phyloP scores from a whole-genome alignment of 2,888 invertebrate genomes.

The Thymelicus lineola region DNA sequence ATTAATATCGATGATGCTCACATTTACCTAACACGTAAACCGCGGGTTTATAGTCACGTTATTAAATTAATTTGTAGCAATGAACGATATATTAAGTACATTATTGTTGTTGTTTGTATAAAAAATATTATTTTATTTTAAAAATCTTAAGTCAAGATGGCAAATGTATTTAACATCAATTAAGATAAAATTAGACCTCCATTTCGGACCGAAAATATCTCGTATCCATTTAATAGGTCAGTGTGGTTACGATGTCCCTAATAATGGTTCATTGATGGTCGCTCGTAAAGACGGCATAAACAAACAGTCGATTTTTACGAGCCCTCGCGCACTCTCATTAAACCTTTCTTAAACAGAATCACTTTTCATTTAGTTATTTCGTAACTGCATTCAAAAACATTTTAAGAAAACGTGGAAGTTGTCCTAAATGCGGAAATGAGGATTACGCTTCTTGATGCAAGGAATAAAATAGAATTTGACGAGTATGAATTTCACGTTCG shows the following conservation, averaged over 20 bases:
- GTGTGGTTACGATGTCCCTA: constrained; percentile 40
- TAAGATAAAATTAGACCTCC: neutral
- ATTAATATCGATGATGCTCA: too few relatives aligned
- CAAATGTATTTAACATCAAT: too few relatives aligned
- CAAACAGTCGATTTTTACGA: constrained; percentile 39
- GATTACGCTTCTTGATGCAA: too few relatives aligned
- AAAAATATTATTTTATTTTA: too few relatives aligned
- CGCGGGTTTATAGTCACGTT: too few relatives aligned
- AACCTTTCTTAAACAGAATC: constrained; percentile 18
- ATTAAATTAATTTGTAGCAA: too few relatives aligned
- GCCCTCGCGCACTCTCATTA: constrained; percentile 9
- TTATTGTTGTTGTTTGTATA: too few relatives aligned
- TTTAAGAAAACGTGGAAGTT: neutral
- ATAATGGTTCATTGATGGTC: constrained; percentile 43
- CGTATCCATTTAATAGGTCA: constrained; percentile 33
- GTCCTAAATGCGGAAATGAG: neutral
- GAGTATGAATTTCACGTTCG: too few relatives aligned
- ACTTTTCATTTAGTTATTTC: constrained; percentile 9
- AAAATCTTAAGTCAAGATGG: too few relatives aligned
- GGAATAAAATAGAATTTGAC: too few relatives aligned
- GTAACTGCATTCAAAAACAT: constrained; percentile 4
- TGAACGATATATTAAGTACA: too few relatives aligned
- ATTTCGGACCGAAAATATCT: neutral
- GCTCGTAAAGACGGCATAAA: constrained; percentile 42
- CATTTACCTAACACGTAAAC: too few relatives aligned